phyloP scores from a whole-genome alignment of 2,113 vertebrate genomes.

The Chaetura pelagica region DNA sequence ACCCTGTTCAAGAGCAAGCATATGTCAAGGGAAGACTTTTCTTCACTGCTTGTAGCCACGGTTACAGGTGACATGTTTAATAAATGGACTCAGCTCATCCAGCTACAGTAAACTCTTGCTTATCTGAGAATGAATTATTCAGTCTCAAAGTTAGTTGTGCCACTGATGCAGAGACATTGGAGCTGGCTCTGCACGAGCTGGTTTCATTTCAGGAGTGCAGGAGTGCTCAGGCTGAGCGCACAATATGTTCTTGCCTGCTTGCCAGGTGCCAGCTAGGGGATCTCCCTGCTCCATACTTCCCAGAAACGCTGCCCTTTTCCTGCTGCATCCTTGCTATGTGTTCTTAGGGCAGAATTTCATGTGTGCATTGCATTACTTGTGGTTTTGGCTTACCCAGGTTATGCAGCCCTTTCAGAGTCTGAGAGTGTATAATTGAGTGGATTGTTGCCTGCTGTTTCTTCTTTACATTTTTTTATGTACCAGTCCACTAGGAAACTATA shows the following conservation, averaged over 20 bases:
- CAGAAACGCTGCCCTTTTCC: neutral
- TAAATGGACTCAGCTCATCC: neutral
- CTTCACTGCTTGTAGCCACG: neutral
- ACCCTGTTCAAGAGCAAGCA: neutral
- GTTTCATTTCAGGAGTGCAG: neutral
- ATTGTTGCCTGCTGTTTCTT: constrained; percentile 10
- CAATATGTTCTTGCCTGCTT: neutral
- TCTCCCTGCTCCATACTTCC: neutral
- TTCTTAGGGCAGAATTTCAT: neutral
- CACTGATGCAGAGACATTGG: fast-evolving
- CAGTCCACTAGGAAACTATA: neutral
- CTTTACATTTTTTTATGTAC: neutral
- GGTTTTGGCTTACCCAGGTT: neutral
- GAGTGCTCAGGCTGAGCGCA: neutral
- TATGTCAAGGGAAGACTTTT: neutral
- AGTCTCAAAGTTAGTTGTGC: neutral
- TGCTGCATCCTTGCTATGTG: neutral
- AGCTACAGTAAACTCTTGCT: neutral
- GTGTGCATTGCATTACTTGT: neutral
- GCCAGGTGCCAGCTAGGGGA: neutral
- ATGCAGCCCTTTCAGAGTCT: neutral
- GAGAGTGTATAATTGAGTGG: neutral
- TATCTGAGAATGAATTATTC: neutral
- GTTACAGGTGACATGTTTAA: neutral
- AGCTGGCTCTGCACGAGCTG: neutral